Evolutionary conservation across 2,888 invertebrate species (phyloP), one percentile per base, ranked within the genome.

Genomic region (Tupiocoris notatus): DNA sequence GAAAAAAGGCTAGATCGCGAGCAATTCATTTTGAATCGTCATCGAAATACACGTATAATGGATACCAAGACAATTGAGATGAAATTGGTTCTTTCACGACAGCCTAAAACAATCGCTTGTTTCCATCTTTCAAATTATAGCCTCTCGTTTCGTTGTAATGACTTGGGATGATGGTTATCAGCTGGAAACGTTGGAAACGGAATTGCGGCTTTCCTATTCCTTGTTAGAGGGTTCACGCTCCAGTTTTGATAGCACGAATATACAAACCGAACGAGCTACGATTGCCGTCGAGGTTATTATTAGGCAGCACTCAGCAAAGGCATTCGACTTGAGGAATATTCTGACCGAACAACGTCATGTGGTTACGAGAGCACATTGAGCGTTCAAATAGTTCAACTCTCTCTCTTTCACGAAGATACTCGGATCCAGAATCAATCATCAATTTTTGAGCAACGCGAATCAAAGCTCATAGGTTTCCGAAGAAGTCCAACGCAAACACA

Each of bases 41-140:
- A 70, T 70, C 24, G 25, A 22, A n/a, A 24, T 2, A 57, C 70
- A 16, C 54, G 7, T 21, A 56, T 67, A 67, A 67, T 67, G 67
- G 22, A 54, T 67, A 57, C 67, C 22, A 17, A 58, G 59, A 59
- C 70, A 70, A 70, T 59, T 59, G 70, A 70, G 70, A 24, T 58
- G 70, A 70, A 70, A 70, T 70, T 70, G 70, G n/a, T 70, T 59
- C 59, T 18, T 61, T 70, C 70, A 23, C 24, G 70, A 59, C 54
- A 70, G 59, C 18, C 25, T 59, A 16, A 56, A 63, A 54, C 73
- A 73, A 73, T 73, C 64, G 64, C 64, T 73, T 71, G 23, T 73
- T 73, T 73, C 39, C 56, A 73, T 73, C 23, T 73, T 73, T 20
- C 63, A 17, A 64, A 73, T 17, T 59, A 3, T 22, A 16, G 20